Base-by-base conservation (phyloP, 2,888 invertebrate species). In the Heteromyza rotundicornis region DNA sequence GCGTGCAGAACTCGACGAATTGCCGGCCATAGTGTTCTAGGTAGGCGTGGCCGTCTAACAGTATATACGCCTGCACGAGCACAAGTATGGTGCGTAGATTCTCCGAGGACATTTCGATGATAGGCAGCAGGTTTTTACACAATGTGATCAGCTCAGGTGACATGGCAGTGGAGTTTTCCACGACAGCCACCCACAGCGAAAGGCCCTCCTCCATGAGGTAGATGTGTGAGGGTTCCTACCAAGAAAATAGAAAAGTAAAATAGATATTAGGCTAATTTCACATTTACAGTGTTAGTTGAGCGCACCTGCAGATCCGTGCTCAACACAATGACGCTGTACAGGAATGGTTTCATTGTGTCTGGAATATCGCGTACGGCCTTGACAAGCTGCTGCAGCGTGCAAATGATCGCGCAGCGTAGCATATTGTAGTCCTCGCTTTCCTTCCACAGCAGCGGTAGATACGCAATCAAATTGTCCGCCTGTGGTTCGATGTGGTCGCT, bases 181-280 rank as follows among this genome's bases (percentile, higher is more conserved):
- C 84, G 19, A 95, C 88, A 0, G 92, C 91, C 58, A 91, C 86
- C 96, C 97, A 97, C 62, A 98, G 85, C 70, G 95, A 93, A 40
- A 97, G 84, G 2, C 95, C 96, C 79, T 98, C 97, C 82, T 96
- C 96, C 70, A 96, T 84, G 57, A 97, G 86, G 81, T 97, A 97
- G 57, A 97, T 92, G 80, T 95, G 93, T 0, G 91, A 88, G 59
- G 90, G 88, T 77, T 93, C 90, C 65, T 88, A 0, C 47, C 40
- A 32, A 14, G 16, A 40, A 40, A n/a, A 40, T 40, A 40, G 14
- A n/a, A 32, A 32, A 32, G 12, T 32, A 32, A 32, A 40, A 40
- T 40, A 10, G 2, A 40, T 14, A 40, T 40, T 40, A 40, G 5
- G n/a, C n/a, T 10, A 40, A 40, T 32, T 8, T 8, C 32, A 32